Percentiles rank a stretch among this genome's conserved stretches.
Evolutionary conservation across 2,113 vertebrate species (phyloP).

Genomic region (Lutjanus erythropterus): DNA sequence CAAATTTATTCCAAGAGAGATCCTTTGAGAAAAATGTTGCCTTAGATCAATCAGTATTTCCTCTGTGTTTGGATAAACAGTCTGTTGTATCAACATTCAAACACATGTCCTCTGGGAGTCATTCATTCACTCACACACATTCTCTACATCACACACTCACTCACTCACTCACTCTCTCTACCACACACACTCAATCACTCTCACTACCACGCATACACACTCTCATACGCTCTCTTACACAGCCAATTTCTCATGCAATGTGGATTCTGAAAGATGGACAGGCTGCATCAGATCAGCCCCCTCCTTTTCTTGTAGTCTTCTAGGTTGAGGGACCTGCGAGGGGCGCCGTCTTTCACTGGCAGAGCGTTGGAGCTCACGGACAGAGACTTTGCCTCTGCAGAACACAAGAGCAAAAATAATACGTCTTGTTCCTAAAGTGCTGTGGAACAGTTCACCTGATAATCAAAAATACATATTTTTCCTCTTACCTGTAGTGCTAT

Average conservation of each 20-base stretch:
- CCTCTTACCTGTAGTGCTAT: too few relatives aligned
- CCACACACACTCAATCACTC: conserved; percentile 23
- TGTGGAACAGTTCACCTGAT: too few relatives aligned
- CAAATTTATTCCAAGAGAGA: conserved; percentile 70
- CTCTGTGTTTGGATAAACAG: conserved; percentile 80
- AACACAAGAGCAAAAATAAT: conserved; percentile 1
- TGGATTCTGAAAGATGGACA: conserved; percentile 46
- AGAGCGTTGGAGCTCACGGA: conserved; percentile 96
- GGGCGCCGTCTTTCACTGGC: conserved; percentile 97
- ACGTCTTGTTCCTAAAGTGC: background rate
- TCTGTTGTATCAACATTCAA: conserved; percentile 66
- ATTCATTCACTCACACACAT: conserved; percentile 9
- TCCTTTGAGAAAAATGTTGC: conserved; percentile 70
- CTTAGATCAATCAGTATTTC: conserved; percentile 75
- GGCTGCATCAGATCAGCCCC: conserved; percentile 92
- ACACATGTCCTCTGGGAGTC: conserved; percentile 46
- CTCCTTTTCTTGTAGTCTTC: conserved; percentile 99
- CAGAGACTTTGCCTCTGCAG: conserved; percentile 95
- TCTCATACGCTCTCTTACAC: conserved; percentile 12
- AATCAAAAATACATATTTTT: too few relatives aligned
- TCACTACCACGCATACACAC: conserved; percentile 10
- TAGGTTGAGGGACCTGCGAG: conserved; percentile 96
- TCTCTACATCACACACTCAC: conserved; percentile 28
- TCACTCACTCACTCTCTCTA: background rate
- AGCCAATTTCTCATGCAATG: conserved; percentile 65